phyloP scores from a whole-genome alignment of 2,113 vertebrate genomes.

The Cepphus grylle region DNA sequence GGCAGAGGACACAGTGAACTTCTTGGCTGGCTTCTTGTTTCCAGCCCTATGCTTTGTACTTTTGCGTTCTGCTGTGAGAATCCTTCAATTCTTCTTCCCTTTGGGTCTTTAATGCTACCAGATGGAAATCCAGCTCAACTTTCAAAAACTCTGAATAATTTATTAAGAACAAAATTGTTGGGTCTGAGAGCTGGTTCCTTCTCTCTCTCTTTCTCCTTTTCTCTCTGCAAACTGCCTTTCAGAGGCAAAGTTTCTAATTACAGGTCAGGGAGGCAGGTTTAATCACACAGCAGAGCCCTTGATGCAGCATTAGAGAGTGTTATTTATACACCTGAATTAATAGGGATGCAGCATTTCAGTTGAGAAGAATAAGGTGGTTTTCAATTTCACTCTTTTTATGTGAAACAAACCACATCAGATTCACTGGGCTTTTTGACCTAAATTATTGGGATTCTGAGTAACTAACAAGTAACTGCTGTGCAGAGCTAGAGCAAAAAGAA shows the following conservation, averaged over 20 bases:
- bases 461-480: conserved; percentile 8
- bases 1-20: background rate
- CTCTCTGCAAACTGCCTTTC: conserved; percentile 65
- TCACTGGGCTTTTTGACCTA: conserved; percentile 56
- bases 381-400: conserved; percentile 56
- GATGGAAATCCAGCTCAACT: conserved; percentile 60
- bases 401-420: conserved; percentile 62
- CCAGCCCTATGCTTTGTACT: background rate
- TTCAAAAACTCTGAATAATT: conserved; percentile 77
- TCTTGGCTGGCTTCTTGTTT: background rate
- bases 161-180: conserved; percentile 75
- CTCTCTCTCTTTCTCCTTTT: conserved; percentile 50
- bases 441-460: conserved; percentile 35
- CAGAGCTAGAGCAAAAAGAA: background rate
- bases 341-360: conserved; percentile 65
- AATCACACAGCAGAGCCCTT: conserved; percentile 65
- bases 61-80: conserved; percentile 18
- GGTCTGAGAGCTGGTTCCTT: conserved; percentile 60
- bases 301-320: conserved; percentile 55
- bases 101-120: conserved; percentile 34
- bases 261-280: conserved; percentile 72
- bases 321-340: conserved; percentile 75
- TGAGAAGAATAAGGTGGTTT: conserved; percentile 66
- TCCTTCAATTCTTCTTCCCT: conserved; percentile 38
- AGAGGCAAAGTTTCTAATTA: conserved; percentile 81